Evolutionary conservation across 1,140 invertebrate species (phyloP).

Genomic region (Eupristina koningsbergeri): DNA sequence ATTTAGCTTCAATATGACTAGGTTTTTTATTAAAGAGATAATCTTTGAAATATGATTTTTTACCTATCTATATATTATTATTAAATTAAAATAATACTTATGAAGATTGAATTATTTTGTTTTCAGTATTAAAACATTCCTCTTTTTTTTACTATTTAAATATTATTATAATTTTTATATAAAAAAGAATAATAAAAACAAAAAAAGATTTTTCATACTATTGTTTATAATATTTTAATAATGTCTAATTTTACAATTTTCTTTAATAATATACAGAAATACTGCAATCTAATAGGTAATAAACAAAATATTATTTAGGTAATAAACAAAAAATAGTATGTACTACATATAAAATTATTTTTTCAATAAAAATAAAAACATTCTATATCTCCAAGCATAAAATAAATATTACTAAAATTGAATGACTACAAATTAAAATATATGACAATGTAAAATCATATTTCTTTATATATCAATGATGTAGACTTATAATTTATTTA

Average conservation of each 20-base stretch:
- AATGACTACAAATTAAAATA: too few species aligned
- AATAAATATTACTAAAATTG: not conserved
- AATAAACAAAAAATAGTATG: too few species aligned
- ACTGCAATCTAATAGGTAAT: not conserved
- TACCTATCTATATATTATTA: not conserved
- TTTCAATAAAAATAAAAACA: not conserved
- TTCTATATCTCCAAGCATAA: not conserved
- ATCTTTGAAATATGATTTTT: not conserved
- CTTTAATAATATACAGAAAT: not conserved
- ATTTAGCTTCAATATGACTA: slow-evolving; percentile 31
- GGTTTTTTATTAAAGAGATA: slow-evolving; percentile 7
- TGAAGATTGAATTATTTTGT: not conserved
- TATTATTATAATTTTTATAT: too few species aligned
- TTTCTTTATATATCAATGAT: too few species aligned
- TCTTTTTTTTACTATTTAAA: too few species aligned
- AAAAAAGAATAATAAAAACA: too few species aligned
- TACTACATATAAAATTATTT: not conserved
- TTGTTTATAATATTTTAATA: not conserved
- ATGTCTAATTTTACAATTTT: not conserved
- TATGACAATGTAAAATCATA: too few species aligned
- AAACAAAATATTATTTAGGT: too few species aligned
- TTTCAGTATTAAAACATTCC: too few species aligned
- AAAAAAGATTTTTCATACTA: too few species aligned
- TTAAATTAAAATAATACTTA: not conserved
- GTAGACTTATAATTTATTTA: too few species aligned